Conservation (phyloP, 2,113 vertebrate genomes). For the Apodemus sylvaticus region DNA sequence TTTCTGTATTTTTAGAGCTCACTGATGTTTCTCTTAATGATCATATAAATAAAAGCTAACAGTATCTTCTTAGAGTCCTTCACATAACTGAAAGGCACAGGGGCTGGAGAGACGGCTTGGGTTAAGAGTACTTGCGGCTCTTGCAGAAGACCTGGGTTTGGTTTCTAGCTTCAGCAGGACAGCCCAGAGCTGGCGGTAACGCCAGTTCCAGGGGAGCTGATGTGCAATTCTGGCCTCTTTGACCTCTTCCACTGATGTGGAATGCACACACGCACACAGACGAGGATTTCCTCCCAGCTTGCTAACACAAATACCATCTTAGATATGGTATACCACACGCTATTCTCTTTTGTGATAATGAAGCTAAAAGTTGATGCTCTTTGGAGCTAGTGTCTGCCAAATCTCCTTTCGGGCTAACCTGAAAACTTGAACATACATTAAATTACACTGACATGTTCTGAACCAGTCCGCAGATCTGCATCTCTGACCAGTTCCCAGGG, state of each 20-base stretch:
- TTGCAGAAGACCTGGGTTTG: neutral
- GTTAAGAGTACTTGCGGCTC: neutral
- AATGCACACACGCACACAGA: neutral
- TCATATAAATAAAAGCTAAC: neutral
- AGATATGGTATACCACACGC: neutral
- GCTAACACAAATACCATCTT: neutral
- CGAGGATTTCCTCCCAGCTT: slow-evolving; percentile 19
- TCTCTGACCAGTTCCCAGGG: neutral
- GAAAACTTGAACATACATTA: neutral
- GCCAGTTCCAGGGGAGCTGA: neutral
- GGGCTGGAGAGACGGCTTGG: neutral
- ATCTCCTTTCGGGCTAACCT: neutral
- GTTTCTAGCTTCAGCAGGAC: neutral
- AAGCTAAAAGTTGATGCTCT: slow-evolving; percentile 26
- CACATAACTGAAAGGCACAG: neutral
- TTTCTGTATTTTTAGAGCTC: slow-evolving; percentile 28
- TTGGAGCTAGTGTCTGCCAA: neutral
- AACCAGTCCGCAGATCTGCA: neutral
- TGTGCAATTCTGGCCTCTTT: neutral
- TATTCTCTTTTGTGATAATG: neutral
- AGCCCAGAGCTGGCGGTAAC: neutral
- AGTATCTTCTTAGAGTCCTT: neutral
- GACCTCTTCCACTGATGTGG: neutral
- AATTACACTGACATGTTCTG: neutral
- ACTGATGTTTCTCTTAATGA: neutral